phyloP scores from a whole-genome alignment of 2,113 vertebrate species.

The rat (Rattus norvegicus) region GRCr8 NC_086032.1:11712001-11712500 shows the following conservation, averaged over 20 bases:
- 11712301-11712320: constrained; percentile 24
- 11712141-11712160: background rate
- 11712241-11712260: background rate
- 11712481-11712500: constrained; percentile 97
- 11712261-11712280: background rate
- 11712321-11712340: constrained; percentile 35
- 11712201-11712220: background rate
- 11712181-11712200: background rate
- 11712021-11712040: background rate
- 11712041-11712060: constrained; percentile 42
- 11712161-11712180: background rate
- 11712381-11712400: background rate
- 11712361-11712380: background rate
- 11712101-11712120: background rate
- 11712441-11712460: constrained; percentile 92
- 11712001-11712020: background rate
- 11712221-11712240: background rate
- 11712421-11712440: background rate
- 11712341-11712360: background rate
- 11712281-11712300: background rate
- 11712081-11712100: background rate
- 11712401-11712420: background rate
- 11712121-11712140: background rate
- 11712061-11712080: constrained; percentile 26
- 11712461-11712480: constrained; percentile 97